These are phyloP conservation scores for Melopsittacus undulatus DNA, from an alignment of 2,797 vertebrate genomes.

Conservation along the genomic window DNA sequence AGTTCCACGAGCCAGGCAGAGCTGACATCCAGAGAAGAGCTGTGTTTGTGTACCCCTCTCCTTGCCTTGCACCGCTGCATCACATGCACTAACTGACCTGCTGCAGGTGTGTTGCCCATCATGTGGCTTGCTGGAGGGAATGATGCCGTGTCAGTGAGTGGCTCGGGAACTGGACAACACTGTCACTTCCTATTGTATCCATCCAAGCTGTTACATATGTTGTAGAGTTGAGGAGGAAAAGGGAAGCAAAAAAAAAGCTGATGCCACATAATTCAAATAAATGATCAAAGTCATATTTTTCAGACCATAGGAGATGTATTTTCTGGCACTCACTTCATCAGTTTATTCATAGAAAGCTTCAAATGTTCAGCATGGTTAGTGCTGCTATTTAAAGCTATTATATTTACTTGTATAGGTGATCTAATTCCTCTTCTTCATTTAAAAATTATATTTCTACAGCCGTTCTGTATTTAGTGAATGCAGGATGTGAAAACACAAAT, in stretches of 20 bases:
- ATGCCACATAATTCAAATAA: background rate
- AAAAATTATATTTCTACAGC: background rate
- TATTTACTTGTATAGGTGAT: background rate
- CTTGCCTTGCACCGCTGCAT: accelerated
- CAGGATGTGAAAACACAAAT: background rate
- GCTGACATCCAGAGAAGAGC: background rate
- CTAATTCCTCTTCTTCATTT: background rate
- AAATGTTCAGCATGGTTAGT: background rate
- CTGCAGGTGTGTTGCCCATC: background rate
- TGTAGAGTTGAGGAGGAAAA: background rate
- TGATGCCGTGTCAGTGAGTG: background rate
- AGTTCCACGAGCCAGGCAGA: accelerated
- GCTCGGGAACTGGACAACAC: background rate
- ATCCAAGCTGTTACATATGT: background rate
- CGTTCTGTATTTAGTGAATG: background rate
- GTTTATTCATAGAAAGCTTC: background rate
- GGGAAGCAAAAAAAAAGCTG: background rate
- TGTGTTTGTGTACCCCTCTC: background rate
- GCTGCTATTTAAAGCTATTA: background rate
- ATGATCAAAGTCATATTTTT: background rate
- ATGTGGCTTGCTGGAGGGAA: background rate
- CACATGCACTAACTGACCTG: background rate
- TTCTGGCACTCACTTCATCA: background rate
- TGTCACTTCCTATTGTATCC: background rate
- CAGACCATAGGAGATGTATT: background rate